A percentile compares a stretch with the other conserved stretches of the same genome.
Conservation (phyloP, 2,113 vertebrate genomes). For the Macroglossus sobrinus region DNA sequence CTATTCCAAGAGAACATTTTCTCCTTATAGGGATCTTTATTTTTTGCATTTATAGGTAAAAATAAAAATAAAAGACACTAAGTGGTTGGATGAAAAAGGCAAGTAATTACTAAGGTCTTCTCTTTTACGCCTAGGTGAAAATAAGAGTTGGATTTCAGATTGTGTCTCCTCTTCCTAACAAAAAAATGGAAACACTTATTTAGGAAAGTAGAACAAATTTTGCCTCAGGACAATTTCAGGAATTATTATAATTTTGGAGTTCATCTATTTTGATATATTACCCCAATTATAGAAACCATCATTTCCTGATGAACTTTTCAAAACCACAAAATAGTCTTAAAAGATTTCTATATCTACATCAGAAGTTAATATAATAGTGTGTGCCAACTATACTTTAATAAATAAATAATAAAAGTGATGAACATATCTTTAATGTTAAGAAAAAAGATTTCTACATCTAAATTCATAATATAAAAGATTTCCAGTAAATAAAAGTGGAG, state of each 20-base stretch:
- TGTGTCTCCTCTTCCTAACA: neutral
- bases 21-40: neutral
- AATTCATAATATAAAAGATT: neutral
- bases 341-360: neutral
- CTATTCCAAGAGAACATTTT: neutral
- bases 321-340: neutral
- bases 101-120: conserved; percentile 22
- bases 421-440: neutral
- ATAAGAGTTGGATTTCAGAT: conserved; percentile 26
- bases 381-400: neutral
- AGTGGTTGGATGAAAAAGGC: conserved; percentile 33
- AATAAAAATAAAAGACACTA: conserved; percentile 9
- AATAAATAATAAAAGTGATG: neutral
- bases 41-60: neutral
- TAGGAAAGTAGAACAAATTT: conserved; percentile 45
- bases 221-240: conserved; percentile 24
- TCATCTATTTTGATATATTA: conserved; percentile 50
- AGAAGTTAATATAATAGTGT: neutral
- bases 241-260: conserved; percentile 57
- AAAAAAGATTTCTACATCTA: neutral
- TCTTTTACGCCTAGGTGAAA: neutral
- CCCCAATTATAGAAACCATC: conserved; percentile 40
- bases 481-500: neutral
- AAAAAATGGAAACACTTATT: conserved; percentile 35
- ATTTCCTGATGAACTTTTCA: conserved; percentile 48